Conservation (phyloP, 1,140 invertebrate species). For the Apis florea region DNA sequence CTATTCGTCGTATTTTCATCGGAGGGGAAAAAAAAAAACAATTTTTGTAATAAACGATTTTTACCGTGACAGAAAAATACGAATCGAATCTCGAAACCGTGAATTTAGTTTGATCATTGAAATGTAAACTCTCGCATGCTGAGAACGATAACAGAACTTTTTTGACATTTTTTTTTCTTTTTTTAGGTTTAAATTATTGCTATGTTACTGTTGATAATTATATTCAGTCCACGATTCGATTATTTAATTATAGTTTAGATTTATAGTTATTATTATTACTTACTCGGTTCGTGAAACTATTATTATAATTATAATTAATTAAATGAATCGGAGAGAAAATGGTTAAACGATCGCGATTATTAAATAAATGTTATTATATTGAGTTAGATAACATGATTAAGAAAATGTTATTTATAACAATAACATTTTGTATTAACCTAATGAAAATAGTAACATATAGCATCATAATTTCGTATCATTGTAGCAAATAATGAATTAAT, state of each 20-base stretch:
- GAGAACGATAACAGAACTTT: background rate
- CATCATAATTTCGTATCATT: background rate
- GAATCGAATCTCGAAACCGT: background rate
- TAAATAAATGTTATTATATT: background rate
- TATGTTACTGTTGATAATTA: too few species aligned
- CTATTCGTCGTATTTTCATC: constrained; percentile 16
- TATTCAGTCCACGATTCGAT: background rate
- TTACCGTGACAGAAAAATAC: constrained; percentile 31
- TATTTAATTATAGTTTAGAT: background rate
- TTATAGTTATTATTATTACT: too few species aligned
- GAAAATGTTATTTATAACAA: too few species aligned
- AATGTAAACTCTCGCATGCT: background rate
- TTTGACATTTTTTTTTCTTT: background rate
- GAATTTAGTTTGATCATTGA: background rate
- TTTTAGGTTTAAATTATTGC: too few species aligned
- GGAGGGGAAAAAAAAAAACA: constrained; percentile 46
- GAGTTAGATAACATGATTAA: background rate
- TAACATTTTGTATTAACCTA: too few species aligned
- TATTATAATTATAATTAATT: too few species aligned
- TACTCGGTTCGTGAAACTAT: too few species aligned
- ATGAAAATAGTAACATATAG: too few species aligned
- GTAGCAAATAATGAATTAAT: background rate
- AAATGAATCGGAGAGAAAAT: too few species aligned
- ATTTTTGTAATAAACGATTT: constrained; percentile 50
- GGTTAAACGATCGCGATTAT: too few species aligned